Evolutionary conservation across 2,113 vertebrate species (phyloP), one percentile per base, ranked within the genome.

Genomic region (Bos javanicus): DNA sequence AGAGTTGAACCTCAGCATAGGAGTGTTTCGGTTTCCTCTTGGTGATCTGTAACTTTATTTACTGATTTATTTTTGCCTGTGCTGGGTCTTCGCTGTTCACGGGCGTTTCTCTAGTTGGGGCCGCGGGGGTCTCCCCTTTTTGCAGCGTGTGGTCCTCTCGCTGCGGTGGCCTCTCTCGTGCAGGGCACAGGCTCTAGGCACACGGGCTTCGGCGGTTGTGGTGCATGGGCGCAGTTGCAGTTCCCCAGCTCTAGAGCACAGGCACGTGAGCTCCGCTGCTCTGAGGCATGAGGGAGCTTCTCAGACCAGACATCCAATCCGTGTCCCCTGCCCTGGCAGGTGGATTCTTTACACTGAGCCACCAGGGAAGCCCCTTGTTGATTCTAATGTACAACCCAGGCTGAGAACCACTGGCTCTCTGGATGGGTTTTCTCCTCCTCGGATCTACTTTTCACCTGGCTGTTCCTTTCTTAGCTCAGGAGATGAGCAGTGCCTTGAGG

Each of bases 191-290:
- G 6, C 71, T 13, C 36, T 26, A 7, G 71, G 39, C 71, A 26
- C 39, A 7, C 6, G 12, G 71, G 23, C 12, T 25, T 43, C 0
- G 25, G 39, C 1, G 0, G 11, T 26, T 26, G 36, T 25, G 39
- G 23, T 14, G 19, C 9, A 0, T 7, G 12, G 71, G 23, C 12
- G 6, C 36, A 26, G 12, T 43, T 76, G 71, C 3, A 6, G 39
- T 76, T 43, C 12, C 71, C 15, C 0, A 0, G 71, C 71, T 43
- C 23, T 43, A 26, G 23, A 26, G 71, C 39, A 39, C 39, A 26
- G 21, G 12, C 12, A 7, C 6, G 12, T 26, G 39, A 36, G 39
- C 39, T 76, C 39, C 0, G 1, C 23, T 43, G 12, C n/a, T 74
- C 10, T 74, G 67, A 74, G 67, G 71, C 71, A 43, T 26, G 71